Conservation (phyloP, 1,140 invertebrate genomes). For the Lordiphosa mommai region DNA sequence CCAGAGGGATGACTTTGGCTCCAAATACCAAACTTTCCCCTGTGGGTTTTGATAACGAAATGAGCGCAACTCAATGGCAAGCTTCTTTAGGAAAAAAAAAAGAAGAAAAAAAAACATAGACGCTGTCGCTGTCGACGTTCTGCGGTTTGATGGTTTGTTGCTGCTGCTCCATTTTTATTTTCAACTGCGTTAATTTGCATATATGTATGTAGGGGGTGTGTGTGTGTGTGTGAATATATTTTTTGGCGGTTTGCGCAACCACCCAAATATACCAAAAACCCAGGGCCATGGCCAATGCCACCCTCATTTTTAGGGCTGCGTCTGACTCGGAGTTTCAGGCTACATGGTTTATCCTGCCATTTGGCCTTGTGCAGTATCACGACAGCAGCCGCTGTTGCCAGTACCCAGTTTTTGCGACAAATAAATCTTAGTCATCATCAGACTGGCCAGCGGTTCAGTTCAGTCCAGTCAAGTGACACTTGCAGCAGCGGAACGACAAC, state of each 20-base stretch:
- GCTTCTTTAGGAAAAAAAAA: conserved; percentile 65
- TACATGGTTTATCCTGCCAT: conserved; percentile 77
- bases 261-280: conserved; percentile 26
- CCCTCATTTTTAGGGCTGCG: conserved; percentile 43
- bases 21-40: conserved; percentile 44
- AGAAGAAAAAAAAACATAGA: conserved; percentile 52
- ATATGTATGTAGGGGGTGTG: conserved; percentile 19
- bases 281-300: conserved; percentile 71
- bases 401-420: conserved; percentile 68
- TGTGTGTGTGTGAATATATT: conserved; percentile 14
- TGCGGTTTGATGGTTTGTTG: conserved; percentile 40
- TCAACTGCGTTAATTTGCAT: conserved; percentile 68
- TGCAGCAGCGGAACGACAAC: conserved; percentile 42
- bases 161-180: conserved; percentile 74
- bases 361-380: conserved; percentile 75
- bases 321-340: conserved; percentile 48
- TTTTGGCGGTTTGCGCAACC: conserved; percentile 44
- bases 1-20: conserved; percentile 6
- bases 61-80: conserved; percentile 44
- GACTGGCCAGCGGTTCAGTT: conserved; percentile 44
- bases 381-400: conserved; percentile 78
- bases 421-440: conserved; percentile 73
- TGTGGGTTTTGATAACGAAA: conserved; percentile 23
- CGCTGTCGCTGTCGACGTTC: conserved; percentile 14
- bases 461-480: conserved; percentile 55